phyloP scores from a whole-genome alignment of 1,140 invertebrate species.

The Parapsyche elsis region DNA sequence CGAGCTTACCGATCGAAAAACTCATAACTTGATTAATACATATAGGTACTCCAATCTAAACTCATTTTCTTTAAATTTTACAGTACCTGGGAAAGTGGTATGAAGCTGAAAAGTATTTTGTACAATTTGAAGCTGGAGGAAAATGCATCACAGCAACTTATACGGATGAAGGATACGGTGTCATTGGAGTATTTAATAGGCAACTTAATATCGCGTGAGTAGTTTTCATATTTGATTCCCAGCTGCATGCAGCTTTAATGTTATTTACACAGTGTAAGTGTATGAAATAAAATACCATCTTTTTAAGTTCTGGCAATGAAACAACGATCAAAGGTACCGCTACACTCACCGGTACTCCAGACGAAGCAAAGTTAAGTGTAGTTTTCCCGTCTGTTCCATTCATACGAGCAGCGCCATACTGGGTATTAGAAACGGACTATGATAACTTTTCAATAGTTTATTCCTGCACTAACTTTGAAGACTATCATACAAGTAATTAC shows the following conservation, averaged over 20 bases:
- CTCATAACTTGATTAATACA: too few species aligned
- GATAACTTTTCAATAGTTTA: conserved; percentile 79
- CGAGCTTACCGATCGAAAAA: too few species aligned
- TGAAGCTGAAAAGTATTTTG: conserved; percentile 81
- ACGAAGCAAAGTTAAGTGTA: conserved; percentile 71
- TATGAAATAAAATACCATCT: too few species aligned
- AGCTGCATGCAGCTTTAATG: too few species aligned
- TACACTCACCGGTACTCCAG: conserved; percentile 64
- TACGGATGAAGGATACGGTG: conserved; percentile 68
- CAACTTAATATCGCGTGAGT: conserved; percentile 74
- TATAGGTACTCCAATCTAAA: too few species aligned
- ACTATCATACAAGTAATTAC: conserved; percentile 70
- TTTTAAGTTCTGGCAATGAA: not conserved
- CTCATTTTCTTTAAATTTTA: too few species aligned
- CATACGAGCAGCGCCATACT: conserved; percentile 74
- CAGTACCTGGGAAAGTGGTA: conserved; percentile 85
- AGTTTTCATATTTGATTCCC: conserved; percentile 19
- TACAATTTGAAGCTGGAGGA: conserved; percentile 78
- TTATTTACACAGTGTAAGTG: too few species aligned
- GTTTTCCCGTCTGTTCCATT: conserved; percentile 72
- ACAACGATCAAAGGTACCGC: conserved; percentile 71
- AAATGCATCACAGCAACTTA: conserved; percentile 81
- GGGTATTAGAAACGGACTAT: conserved; percentile 85
- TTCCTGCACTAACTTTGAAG: conserved; percentile 76
- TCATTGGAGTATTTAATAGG: conserved; percentile 72